phyloP scores from a whole-genome alignment of 2,113 vertebrate species.

The Lophotis ruficrista region DNA sequence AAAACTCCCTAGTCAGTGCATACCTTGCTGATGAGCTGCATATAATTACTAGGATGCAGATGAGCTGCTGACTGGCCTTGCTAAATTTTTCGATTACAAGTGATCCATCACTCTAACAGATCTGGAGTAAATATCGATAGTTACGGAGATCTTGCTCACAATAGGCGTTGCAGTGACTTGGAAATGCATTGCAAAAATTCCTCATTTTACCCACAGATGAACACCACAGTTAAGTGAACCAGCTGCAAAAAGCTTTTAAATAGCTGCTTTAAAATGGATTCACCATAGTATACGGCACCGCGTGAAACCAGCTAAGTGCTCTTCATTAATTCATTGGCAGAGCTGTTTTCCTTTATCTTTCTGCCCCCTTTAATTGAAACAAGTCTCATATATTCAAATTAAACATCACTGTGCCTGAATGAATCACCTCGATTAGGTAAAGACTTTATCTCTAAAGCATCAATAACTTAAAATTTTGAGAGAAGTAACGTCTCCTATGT shows the following conservation, averaged over 20 bases:
- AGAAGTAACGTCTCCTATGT: background rate
- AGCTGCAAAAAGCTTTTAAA: background rate
- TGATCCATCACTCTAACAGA: conserved; percentile 15
- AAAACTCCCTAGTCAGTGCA: background rate
- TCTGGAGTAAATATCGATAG: conserved; percentile 46
- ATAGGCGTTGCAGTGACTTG: background rate
- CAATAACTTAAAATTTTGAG: background rate
- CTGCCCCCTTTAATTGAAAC: background rate
- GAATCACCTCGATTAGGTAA: background rate
- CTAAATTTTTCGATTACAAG: conserved; percentile 17
- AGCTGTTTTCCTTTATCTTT: background rate
- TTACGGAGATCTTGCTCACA: background rate
- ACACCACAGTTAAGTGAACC: background rate
- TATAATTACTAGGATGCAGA: conserved; percentile 24
- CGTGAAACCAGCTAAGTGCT: background rate
- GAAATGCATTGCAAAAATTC: background rate
- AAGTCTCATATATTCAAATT: background rate
- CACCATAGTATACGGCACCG: background rate
- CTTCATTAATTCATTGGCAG: background rate
- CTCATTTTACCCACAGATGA: background rate
- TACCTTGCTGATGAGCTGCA: background rate
- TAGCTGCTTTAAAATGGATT: background rate
- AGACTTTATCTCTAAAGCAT: background rate
- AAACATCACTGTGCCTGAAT: background rate
- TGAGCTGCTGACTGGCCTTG: conserved; percentile 27